Evolutionary conservation across 2,113 vertebrate genomes (phyloP).

Genomic region (Zapornia atra): DNA sequence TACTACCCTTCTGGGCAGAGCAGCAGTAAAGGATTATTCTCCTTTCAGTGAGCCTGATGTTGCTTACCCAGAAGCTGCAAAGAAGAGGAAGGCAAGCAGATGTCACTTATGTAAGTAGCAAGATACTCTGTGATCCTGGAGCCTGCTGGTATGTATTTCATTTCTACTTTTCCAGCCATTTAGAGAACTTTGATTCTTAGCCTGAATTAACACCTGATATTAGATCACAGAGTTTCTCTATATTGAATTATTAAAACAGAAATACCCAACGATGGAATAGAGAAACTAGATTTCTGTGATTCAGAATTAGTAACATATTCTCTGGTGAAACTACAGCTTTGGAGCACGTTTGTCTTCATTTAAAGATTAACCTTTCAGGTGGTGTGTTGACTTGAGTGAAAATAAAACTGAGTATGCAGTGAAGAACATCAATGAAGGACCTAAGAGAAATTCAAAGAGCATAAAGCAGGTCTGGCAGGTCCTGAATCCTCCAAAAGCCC

Average conservation of each 20-base stretch:
- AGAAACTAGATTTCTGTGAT: neutral
- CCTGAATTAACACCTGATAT: neutral
- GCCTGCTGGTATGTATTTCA: neutral
- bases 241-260: neutral
- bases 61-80: neutral
- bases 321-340: neutral
- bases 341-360: neutral
- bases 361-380: neutral
- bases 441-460: neutral
- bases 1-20: neutral
- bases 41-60: conserved; percentile 8
- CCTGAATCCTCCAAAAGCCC: neutral
- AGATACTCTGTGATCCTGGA: neutral
- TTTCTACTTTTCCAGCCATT: neutral
- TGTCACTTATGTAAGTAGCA: conserved; percentile 15
- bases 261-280: neutral
- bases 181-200: neutral
- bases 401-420: neutral
- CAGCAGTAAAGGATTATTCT: neutral
- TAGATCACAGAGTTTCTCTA: neutral
- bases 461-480: neutral
- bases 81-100: conserved; percentile 15
- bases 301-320: neutral
- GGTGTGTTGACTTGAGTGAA: neutral
- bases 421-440: neutral